A percentile compares a stretch with the other conserved stretches of the same genome.
Evolutionary conservation across 1,140 invertebrate species (phyloP).

Genomic region (Copidosoma floridanum): DNA sequence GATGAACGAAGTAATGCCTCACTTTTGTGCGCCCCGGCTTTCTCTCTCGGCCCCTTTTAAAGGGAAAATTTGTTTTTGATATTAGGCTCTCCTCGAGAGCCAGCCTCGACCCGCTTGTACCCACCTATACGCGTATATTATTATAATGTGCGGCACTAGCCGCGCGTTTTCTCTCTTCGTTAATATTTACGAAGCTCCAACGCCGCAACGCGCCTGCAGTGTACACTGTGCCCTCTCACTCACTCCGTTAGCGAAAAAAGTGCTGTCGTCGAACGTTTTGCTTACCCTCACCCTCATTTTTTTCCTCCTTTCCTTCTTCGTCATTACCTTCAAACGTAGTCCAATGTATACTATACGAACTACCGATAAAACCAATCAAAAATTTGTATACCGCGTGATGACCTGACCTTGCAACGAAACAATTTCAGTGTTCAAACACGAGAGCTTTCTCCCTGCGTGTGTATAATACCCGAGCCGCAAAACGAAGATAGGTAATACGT

Average conservation of each 20-base stretch:
- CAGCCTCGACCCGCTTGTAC: constrained; percentile 20
- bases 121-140: constrained; percentile 19
- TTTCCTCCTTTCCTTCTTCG: neutral
- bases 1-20: constrained; percentile 45
- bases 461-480: constrained; percentile 31
- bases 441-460: no score
- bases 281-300: neutral
- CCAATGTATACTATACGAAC: no score
- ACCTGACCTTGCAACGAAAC: no score
- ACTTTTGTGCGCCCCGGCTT: constrained; percentile 37
- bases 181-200: constrained; percentile 34
- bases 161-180: constrained; percentile 25
- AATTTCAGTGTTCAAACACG: no score
- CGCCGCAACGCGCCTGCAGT: neutral
- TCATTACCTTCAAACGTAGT: no score
- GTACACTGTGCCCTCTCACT: neutral
- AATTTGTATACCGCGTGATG: no score
- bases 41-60: constrained; percentile 35
- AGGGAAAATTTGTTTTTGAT: constrained; percentile 44
- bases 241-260: neutral
- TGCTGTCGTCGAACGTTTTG: constrained; percentile 12
- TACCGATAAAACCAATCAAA: no score
- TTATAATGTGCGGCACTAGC: neutral
- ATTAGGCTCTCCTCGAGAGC: constrained; percentile 37
- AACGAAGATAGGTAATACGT: constrained; percentile 30